Evolutionary conservation across 2,888 invertebrate genomes (phyloP).

Genomic region (Osedax frankpressi): DNA sequence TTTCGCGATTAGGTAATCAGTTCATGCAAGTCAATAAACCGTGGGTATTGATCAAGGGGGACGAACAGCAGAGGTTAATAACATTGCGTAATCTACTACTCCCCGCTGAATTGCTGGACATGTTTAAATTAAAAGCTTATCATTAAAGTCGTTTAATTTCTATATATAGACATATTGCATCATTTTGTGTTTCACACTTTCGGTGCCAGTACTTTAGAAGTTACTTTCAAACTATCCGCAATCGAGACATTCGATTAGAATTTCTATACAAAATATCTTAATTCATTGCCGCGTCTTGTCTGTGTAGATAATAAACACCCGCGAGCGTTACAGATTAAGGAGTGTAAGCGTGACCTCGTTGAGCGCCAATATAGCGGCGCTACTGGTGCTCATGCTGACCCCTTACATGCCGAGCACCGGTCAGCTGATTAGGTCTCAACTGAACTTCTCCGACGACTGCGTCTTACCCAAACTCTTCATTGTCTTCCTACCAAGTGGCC

Average conservation of each 20-base stretch:
- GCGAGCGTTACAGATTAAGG: too few species aligned
- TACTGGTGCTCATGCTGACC: constrained; percentile 66
- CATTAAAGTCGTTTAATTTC: too few species aligned
- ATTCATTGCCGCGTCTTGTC: too few species aligned
- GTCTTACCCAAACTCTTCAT: constrained; percentile 40
- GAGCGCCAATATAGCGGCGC: constrained; percentile 64
- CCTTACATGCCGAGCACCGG: constrained; percentile 82
- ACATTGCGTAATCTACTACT: constrained; percentile 65
- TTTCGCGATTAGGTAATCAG: constrained; percentile 85
- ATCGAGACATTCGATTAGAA: too few species aligned
- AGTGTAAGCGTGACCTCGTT: constrained; percentile 72
- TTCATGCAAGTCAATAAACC: constrained; percentile 88
- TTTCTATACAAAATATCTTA: too few species aligned
- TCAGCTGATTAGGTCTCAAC: constrained; percentile 55
- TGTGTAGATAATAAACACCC: too few species aligned
- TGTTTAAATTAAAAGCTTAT: too few species aligned
- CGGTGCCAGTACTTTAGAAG: too few species aligned
- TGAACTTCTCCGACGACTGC: constrained; percentile 53
- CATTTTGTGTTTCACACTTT: too few species aligned
- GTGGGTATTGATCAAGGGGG: constrained; percentile 78
- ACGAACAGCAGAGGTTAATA: constrained; percentile 52
- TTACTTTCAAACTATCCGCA: too few species aligned
- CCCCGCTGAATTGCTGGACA: too few species aligned
- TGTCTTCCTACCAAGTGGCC: constrained; percentile 61
- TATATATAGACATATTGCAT: too few species aligned